These are phyloP conservation scores for Clavelina lepadiformis DNA, from an alignment of 23 tunicate genomes.

Conservation along the genomic window DNA sequence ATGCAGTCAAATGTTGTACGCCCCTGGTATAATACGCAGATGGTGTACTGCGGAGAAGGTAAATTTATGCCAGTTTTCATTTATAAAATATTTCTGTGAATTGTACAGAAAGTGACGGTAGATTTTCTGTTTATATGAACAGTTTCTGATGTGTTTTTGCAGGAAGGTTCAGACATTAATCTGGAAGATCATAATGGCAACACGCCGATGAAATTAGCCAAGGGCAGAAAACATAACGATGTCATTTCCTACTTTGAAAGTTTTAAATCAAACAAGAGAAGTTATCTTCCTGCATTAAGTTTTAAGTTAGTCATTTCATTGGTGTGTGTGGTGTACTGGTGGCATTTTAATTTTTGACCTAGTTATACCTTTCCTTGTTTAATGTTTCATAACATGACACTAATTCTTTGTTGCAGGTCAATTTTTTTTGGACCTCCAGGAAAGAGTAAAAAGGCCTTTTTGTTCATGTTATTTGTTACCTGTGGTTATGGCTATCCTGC, in stretches of 20 bases:
- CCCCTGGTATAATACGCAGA: too few relatives aligned
- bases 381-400: too few relatives aligned
- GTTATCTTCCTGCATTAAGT: constrained; percentile 29
- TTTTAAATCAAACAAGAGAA: constrained; percentile 13
- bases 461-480: constrained; percentile 59
- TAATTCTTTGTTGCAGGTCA: constrained; percentile 59
- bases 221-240: constrained; percentile 69
- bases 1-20: too few relatives aligned
- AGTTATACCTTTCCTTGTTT: too few relatives aligned
- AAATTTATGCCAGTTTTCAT: too few relatives aligned
- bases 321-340: too few relatives aligned
- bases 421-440: constrained; percentile 99
- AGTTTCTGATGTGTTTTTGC: too few relatives aligned
- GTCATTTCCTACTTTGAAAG: constrained; percentile 50
- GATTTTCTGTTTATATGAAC: too few relatives aligned
- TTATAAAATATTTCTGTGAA: too few relatives aligned
- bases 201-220: constrained; percentile 87
- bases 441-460: constrained; percentile 70
- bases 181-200: constrained; percentile 93
- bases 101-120: too few relatives aligned
- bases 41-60: too few relatives aligned
- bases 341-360: too few relatives aligned
- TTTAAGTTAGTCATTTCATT: constrained; percentile 30
- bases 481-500: constrained; percentile 82
- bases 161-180: constrained; percentile 86